Evolutionary conservation across 2,888 invertebrate genomes (phyloP).

Genomic region (Coelopa pilipes): DNA sequence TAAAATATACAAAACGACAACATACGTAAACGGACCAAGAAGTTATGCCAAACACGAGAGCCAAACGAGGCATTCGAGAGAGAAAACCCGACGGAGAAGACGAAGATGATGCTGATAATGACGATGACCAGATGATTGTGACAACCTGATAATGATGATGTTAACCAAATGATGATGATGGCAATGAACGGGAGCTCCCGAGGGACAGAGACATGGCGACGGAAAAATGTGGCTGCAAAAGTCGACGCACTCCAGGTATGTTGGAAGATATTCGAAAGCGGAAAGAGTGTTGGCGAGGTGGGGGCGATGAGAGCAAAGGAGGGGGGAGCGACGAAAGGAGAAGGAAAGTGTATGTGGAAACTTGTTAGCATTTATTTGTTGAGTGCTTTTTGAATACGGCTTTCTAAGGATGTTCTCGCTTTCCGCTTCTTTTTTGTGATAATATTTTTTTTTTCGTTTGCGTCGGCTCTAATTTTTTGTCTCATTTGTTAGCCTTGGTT

Average conservation of each 20-base stretch:
- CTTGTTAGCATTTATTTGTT: conserved; percentile 1
- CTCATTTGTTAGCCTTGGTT: neutral
- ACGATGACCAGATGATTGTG: no score
- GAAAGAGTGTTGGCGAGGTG: neutral
- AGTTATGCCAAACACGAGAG: neutral
- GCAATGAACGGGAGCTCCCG: no score
- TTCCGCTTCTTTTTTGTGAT: neutral
- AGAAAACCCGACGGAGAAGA: neutral
- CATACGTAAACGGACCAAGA: no score
- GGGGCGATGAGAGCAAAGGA: no score
- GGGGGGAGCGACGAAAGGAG: neutral
- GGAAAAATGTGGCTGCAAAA: no score
- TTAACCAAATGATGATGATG: neutral
- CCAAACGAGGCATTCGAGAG: neutral
- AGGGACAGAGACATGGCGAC: no score
- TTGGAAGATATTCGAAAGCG: neutral
- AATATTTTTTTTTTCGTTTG: neutral
- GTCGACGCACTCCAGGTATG: no score
- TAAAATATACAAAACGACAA: no score
- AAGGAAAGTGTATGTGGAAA: neutral
- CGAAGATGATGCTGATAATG: neutral
- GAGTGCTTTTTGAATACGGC: conserved; percentile 12
- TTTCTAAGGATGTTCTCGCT: neutral
- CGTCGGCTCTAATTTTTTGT: neutral
- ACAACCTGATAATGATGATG: neutral